Base-by-base conservation (phyloP, 1,140 invertebrate genomes). In the Trichonephila clavipes region DNA sequence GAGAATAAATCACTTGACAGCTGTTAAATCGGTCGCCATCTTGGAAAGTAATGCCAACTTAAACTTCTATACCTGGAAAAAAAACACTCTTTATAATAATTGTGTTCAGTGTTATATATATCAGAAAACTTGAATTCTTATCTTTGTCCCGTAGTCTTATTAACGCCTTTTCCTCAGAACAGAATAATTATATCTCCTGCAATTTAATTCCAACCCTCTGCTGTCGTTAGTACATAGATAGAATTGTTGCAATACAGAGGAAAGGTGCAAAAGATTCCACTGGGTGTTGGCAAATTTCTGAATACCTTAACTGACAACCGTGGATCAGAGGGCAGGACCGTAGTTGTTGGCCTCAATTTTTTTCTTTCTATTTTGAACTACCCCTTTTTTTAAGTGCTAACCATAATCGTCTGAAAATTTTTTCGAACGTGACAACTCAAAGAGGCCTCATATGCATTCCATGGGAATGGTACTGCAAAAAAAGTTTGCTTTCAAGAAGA, bases 231-330 rank as follows among this genome's bases (percentile, higher is more conserved):
- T 10, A 24, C 66, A 40, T 40, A 12, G 66, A n/a, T 69, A 69
- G 21, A 28, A 24, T 69, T 24, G 24, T 28, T n/a, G 24, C 21
- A 69, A 69, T 21, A 69, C 66, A 3, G n/a, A 69, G 66, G 7
- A 21, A 69, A 44, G 34, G 44, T 82, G 81, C 19, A 44, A 51
- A 82, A 82, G 82, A 59, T 85, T 85, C 72, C 58, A 8, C 16
- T 10, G 44, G 44, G 82, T 85, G 82, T 85, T 85, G 82, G 21
- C 44, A 85, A 85, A 85, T 85, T 85, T 59, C 16, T 51, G 58
- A 85, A 85, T 58, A 24, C 82, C 44, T 85, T 58, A 58, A 59
- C 82, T 85, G 82, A 85, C 82, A 85, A 51, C 82, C 58, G 44
- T 24, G 21, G 82, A 85, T 85, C 82, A 85, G n/a, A 58, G 82